Percentiles rank a stretch among this genome's conserved stretches.
Evolutionary conservation across 2,888 invertebrate species (phyloP).

Genomic region (Cryptus viduatorius): DNA sequence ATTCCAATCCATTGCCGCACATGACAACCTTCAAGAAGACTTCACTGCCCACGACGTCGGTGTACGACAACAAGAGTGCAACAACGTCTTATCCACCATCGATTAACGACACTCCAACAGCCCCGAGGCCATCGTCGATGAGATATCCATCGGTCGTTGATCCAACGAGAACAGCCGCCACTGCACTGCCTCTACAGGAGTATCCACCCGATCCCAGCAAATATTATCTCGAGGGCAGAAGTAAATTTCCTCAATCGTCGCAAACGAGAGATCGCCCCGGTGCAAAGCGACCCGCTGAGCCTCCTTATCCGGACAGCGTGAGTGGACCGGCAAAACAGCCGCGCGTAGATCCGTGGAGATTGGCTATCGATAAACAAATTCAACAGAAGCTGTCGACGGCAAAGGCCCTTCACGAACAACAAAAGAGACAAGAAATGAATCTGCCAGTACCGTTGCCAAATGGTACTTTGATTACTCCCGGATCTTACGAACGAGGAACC

Average conservation of each 20-base stretch:
- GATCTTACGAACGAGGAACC: constrained; percentile 76
- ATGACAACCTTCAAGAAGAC: constrained; percentile 82
- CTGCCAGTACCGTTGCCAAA: constrained; percentile 76
- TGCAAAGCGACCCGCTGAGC: constrained; percentile 82
- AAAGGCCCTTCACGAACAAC: constrained; percentile 75
- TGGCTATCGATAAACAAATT: constrained; percentile 86
- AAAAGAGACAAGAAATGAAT: constrained; percentile 78
- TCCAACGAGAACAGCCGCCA: constrained; percentile 70
- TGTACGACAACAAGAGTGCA: constrained; percentile 71
- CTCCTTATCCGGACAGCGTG: constrained; percentile 79
- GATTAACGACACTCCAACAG: constrained; percentile 49
- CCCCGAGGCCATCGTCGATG: constrained; percentile 62
- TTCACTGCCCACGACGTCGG: constrained; percentile 75
- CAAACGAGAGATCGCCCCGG: constrained; percentile 77
- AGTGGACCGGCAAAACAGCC: constrained; percentile 85
- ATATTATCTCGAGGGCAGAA: constrained; percentile 76
- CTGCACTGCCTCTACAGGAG: constrained; percentile 75
- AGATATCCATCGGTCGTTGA: constrained; percentile 74
- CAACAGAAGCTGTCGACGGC: constrained; percentile 85
- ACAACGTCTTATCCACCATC: constrained; percentile 64
- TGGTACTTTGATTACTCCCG: constrained; percentile 74
- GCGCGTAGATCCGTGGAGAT: constrained; percentile 86
- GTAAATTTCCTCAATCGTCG: constrained; percentile 68
- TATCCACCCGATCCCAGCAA: constrained; percentile 77
- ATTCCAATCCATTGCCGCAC: constrained; percentile 78